phyloP scores from a whole-genome alignment of 1,140 invertebrate species.

The Penaeus indicus region DNA sequence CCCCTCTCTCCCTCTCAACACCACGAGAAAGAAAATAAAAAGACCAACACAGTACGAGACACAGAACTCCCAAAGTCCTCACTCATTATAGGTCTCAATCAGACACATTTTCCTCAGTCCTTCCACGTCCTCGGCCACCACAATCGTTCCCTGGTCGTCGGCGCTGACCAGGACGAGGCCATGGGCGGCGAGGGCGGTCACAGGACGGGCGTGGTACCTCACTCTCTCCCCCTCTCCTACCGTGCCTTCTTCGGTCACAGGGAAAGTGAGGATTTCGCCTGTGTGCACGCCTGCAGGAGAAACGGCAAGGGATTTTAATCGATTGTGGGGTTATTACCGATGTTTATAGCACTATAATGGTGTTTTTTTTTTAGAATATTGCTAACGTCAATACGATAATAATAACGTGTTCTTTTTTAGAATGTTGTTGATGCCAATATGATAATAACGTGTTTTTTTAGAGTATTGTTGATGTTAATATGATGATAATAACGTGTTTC shows the following conservation, averaged over 20 bases:
- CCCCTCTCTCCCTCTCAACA: too few species aligned
- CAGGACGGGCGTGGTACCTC: slow-evolving; percentile 47
- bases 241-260: slow-evolving; percentile 3
- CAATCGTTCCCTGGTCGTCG: slow-evolving; percentile 40
- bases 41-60: too few species aligned
- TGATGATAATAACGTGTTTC: too few species aligned
- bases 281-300: slow-evolving; percentile 29
- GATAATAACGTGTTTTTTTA: too few species aligned
- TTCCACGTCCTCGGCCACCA: slow-evolving; percentile 21
- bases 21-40: too few species aligned
- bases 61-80: too few species aligned
- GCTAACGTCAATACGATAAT: too few species aligned
- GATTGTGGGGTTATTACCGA: background rate
- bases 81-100: slow-evolving; percentile 25
- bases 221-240: background rate
- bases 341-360: background rate
- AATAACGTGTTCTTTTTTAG: too few species aligned
- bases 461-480: too few species aligned
- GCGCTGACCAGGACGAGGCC: slow-evolving; percentile 39
- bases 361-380: background rate
- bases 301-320: background rate
- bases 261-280: slow-evolving; percentile 37
- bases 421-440: too few species aligned
- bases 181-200: slow-evolving; percentile 51
- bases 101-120: slow-evolving; percentile 23